phyloP scores from a whole-genome alignment of 1,140 invertebrate species.

The Pseudomyrmex gracilis region DNA sequence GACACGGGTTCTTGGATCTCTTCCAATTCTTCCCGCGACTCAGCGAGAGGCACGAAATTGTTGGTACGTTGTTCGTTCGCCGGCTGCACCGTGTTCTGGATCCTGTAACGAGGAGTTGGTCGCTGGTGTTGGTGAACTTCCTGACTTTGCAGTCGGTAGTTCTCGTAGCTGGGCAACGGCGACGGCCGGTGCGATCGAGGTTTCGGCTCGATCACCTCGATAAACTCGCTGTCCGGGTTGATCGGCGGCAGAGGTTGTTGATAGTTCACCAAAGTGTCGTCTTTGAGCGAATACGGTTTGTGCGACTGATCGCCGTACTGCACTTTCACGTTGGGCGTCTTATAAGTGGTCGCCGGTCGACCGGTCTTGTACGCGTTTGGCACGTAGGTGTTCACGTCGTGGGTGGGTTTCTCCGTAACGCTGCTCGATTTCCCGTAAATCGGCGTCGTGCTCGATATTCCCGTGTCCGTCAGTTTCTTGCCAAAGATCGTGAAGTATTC shows the following conservation, averaged over 20 bases:
- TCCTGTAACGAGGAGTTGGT: constrained; percentile 62
- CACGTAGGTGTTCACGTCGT: constrained; percentile 71
- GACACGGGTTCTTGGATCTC: constrained; percentile 77
- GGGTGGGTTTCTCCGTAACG: constrained; percentile 82
- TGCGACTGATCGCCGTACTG: constrained; percentile 81
- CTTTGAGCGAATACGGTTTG: constrained; percentile 84
- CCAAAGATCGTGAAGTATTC: constrained; percentile 92
- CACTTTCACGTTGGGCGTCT: constrained; percentile 81
- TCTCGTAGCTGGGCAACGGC: constrained; percentile 65
- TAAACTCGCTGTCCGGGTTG: constrained; percentile 90
- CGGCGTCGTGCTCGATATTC: constrained; percentile 85
- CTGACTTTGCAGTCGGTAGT: constrained; percentile 63
- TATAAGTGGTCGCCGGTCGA: constrained; percentile 77
- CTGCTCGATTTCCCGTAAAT: constrained; percentile 85
- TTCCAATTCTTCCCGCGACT: constrained; percentile 74
- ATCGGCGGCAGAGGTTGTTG: constrained; percentile 86
- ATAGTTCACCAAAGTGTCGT: constrained; percentile 89
- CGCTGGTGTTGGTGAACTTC: constrained; percentile 4
- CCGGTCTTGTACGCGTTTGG: constrained; percentile 77
- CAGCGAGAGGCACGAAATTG: constrained; percentile 54
- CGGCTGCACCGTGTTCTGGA: constrained; percentile 65
- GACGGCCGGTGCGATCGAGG: constrained; percentile 28
- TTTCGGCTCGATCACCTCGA: constrained; percentile 79
- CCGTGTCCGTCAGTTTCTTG: constrained; percentile 87
- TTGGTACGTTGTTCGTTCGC: constrained; percentile 34